These are phyloP conservation scores for Caenorhabditis sp. DNA, from an alignment of 2,888 invertebrate species.

Conservation along the genomic window DNA sequence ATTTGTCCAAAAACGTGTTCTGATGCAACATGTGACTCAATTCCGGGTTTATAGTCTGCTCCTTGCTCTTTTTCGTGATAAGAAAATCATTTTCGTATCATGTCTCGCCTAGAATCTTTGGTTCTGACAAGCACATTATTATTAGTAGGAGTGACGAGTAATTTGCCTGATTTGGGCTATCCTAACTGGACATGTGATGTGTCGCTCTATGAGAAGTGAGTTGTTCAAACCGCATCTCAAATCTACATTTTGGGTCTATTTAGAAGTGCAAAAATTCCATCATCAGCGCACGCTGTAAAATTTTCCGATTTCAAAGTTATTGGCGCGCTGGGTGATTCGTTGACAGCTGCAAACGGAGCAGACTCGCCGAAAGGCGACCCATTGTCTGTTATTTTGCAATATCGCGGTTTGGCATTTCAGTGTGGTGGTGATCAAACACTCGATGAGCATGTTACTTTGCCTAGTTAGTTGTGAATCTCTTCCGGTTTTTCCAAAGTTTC, in stretches of 20 bases:
- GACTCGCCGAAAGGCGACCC: constrained; percentile 54
- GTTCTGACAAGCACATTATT: too few relatives aligned
- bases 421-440: constrained; percentile 55
- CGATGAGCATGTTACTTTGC: constrained; percentile 56
- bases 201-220: constrained; percentile 23
- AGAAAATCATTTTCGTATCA: too few relatives aligned
- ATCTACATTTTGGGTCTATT: too few relatives aligned
- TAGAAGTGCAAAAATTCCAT: constrained; percentile 71
- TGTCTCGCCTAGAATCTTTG: too few relatives aligned
- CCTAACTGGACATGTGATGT: constrained; percentile 51
- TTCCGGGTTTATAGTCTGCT: too few relatives aligned
- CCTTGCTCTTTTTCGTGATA: too few relatives aligned
- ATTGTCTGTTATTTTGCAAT: constrained; percentile 56
- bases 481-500: constrained; percentile 2
- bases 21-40: too few relatives aligned
- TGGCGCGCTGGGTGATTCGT: constrained; percentile 57
- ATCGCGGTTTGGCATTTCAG: constrained; percentile 59
- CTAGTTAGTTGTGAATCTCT: constrained; percentile 36
- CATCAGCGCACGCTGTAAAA: constrained; percentile 49
- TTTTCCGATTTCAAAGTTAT: constrained; percentile 56
- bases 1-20: too few relatives aligned
- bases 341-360: constrained; percentile 63
- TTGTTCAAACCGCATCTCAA: constrained; percentile 4
- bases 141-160: too few relatives aligned
- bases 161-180: constrained; percentile 38